Conservation (phyloP, 2,797 vertebrate species). For the Aphelocoma californica region DNA sequence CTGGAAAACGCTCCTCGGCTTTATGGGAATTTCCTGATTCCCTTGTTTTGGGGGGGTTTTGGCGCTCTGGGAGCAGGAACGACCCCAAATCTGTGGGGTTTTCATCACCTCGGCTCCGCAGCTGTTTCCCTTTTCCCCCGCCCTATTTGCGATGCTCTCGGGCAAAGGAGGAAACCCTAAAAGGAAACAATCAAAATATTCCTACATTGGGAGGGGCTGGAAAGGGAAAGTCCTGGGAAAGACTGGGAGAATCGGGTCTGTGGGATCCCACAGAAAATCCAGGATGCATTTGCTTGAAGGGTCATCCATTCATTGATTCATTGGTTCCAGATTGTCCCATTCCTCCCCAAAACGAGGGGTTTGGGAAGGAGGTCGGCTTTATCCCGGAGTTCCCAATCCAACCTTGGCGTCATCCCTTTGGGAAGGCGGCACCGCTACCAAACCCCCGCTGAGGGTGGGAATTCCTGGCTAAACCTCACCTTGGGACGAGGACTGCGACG, state of each 20-base stretch:
- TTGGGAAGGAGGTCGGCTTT: fast-evolving
- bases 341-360: neutral
- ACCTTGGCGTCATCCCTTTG: too few species aligned
- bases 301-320: neutral
- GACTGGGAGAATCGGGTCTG: fast-evolving
- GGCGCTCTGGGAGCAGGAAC: neutral
- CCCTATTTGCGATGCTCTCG: neutral
- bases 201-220: neutral
- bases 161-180: neutral
- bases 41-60: neutral
- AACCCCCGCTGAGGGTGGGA: neutral
- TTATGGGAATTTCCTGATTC: neutral
- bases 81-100: neutral
- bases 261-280: neutral
- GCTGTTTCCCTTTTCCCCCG: neutral
- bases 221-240: neutral
- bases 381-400: neutral
- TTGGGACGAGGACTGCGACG: fast-evolving
- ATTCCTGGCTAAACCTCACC: neutral
- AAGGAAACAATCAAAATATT: neutral
- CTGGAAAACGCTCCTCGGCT: neutral
- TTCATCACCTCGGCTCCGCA: neutral
- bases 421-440: neutral
- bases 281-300: fast-evolving
- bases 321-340: neutral